Base-by-base conservation (phyloP, 2,113 vertebrate genomes). In the Chloropsis cyanopogon region DNA sequence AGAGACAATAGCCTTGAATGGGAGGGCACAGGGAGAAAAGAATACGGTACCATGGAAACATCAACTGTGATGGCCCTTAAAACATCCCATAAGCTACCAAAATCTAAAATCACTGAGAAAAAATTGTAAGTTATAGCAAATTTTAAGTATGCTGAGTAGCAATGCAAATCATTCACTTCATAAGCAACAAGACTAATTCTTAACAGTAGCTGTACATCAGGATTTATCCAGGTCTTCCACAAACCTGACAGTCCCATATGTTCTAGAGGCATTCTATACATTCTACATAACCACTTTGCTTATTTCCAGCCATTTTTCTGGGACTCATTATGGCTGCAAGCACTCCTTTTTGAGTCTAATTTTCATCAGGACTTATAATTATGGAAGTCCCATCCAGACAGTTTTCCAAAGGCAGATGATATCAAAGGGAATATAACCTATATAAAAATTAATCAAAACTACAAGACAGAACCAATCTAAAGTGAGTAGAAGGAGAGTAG, bases 211-310 rank as follows among this genome's bases (percentile, higher is more conserved):
- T 49, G 24, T 2, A 1, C 13, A 44, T 72, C 54, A 77, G 60
- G 65, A 65, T 70, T 78, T 83, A 60, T n/a, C 22, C 50, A 91
- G 7, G 15, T 46, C 10, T 71, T 85, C 41, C 59, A 90, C 26
- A 52, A 82, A 52, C 3, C 10, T 12, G 5, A n/a, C 22, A 83
- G 14, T 24, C 16, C n/a, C 2, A 5, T 9, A 41, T 0, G 1
- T 41, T 80, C 31, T 33, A 28, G 33, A 70, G 6, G 15, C 15
- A 68, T 65, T 92, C 81, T 57, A 12, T n/a, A 5, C 12, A 41
- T 59, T 61, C 39, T 23, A 49, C 37, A 44, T 14, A 72, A 73
- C 4, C 8, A 47, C 7, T 54, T 49, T 22, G 6, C 0, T 86
- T 87, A 66, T 79, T 77, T 22, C 29, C 35, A 76, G 33, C 2